phyloP scores from a whole-genome alignment of 2,888 invertebrate species.

The Lymantria dispar region DNA sequence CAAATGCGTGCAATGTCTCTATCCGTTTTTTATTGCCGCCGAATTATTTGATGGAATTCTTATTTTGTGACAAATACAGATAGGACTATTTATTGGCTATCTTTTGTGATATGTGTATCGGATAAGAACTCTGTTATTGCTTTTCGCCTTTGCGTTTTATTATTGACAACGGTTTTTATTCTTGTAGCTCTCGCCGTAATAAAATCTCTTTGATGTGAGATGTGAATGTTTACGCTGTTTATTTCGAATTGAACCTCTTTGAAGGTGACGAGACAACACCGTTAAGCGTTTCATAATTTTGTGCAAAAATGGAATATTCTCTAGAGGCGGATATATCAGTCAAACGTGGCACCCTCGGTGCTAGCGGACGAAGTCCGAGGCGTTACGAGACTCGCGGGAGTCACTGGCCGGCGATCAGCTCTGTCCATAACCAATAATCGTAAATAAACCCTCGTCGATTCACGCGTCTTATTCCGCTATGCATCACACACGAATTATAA shows the following conservation, averaged over 20 bases:
- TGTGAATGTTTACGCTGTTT: conserved; percentile 27
- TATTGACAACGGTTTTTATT: conserved; percentile 38
- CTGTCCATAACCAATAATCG: conserved; percentile 81
- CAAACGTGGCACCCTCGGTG: conserved; percentile 61
- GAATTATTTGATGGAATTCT: conserved; percentile 76
- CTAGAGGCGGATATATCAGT: conserved; percentile 77
- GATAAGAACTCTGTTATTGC: conserved; percentile 50
- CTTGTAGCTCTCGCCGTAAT: conserved; percentile 31
- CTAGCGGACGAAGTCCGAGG: conserved; percentile 63
- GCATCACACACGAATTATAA: conserved; percentile 41
- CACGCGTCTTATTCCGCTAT: conserved; percentile 33
- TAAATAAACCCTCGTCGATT: conserved; percentile 69
- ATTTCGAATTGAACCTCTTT: conserved; percentile 19
- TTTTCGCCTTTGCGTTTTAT: conserved; percentile 42
- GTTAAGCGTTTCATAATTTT: conserved; percentile 68
- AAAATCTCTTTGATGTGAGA: conserved; percentile 35
- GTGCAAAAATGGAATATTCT: conserved; percentile 59
- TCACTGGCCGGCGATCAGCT: conserved; percentile 64
- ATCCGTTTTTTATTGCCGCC: conserved; percentile 76
- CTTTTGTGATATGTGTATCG: conserved; percentile 54
- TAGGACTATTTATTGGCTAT: conserved; percentile 60
- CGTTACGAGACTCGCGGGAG: conserved; percentile 79
- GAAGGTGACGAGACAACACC: conserved; percentile 35
- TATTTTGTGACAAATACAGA: conserved; percentile 68
- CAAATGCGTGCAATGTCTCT: conserved; percentile 82